phyloP scores from a whole-genome alignment of 2,888 invertebrate genomes.

The Asteroscopus sphinx region DNA sequence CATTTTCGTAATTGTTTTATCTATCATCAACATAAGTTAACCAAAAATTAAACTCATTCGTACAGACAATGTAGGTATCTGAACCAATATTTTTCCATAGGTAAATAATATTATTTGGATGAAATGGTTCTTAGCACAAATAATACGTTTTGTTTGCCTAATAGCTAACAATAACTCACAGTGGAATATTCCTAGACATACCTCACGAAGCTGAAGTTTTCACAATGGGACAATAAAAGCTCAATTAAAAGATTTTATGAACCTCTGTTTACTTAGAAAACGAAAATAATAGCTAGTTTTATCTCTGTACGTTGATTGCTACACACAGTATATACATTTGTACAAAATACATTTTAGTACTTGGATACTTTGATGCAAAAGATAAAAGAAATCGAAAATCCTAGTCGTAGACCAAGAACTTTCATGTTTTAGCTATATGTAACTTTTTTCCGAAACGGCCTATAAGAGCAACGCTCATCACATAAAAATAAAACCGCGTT shows the following conservation, averaged over 20 bases:
- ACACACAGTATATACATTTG: conserved; percentile 4
- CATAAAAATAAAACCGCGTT: not conserved
- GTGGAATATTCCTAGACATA: conserved; percentile 2
- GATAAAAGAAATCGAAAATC: conserved; percentile 12
- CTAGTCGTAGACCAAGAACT: not conserved
- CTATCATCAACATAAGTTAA: no score
- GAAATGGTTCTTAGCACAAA: not conserved
- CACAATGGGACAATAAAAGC: conserved; percentile 18
- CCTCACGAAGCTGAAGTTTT: conserved; percentile 5
- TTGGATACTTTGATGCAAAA: conserved; percentile 3
- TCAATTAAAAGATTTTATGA: conserved; percentile 41
- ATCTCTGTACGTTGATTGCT: conserved; percentile 27
- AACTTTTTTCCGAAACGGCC: no score
- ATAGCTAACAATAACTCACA: not conserved
- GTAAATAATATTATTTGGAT: not conserved
- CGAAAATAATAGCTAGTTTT: conserved; percentile 32
- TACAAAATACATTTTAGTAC: conserved; percentile 9
- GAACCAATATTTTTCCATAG: no score
- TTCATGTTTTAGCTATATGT: no score
- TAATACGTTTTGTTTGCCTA: not conserved
- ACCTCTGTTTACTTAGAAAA: conserved; percentile 31
- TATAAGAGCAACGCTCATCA: no score
- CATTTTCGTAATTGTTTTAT: no score
- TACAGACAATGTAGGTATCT: not conserved
- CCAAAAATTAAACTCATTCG: no score